Evolutionary conservation across 1,140 invertebrate species (phyloP).

Genomic region (Drosophila murphyi): DNA sequence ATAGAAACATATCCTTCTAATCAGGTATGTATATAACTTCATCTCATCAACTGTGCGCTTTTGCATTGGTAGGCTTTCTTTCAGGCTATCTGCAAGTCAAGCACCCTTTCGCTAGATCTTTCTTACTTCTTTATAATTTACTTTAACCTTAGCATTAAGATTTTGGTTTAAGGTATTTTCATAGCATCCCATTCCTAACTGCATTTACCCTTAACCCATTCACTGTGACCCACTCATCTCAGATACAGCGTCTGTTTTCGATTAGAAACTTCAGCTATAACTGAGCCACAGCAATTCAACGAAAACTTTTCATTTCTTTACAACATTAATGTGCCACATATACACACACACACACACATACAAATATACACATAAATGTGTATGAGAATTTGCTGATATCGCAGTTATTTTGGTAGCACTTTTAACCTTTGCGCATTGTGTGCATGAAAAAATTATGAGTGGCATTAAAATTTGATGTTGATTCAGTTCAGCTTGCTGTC

Average conservation of each 20-base stretch:
- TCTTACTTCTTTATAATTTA: no score
- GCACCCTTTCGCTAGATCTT: not conserved
- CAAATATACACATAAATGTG: slow-evolving; percentile 4
- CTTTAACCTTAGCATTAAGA: no score
- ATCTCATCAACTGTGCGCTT: no score
- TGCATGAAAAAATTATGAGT: slow-evolving; percentile 74
- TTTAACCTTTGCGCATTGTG: slow-evolving; percentile 69
- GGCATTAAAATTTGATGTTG: slow-evolving; percentile 79
- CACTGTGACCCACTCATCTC: slow-evolving; percentile 12
- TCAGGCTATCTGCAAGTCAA: no score
- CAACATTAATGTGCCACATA: slow-evolving; percentile 20
- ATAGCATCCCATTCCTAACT: no score
- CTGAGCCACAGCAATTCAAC: slow-evolving; percentile 12
- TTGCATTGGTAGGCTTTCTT: no score
- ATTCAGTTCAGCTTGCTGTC: slow-evolving; percentile 14
- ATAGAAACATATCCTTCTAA: no score
- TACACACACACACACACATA: not conserved
- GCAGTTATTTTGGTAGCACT: slow-evolving; percentile 55
- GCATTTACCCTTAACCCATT: not conserved
- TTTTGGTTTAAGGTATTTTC: no score
- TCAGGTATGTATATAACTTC: no score
- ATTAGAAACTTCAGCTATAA: slow-evolving; percentile 24
- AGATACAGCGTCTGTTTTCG: slow-evolving; percentile 3
- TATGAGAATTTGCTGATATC: slow-evolving; percentile 62
- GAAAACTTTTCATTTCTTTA: slow-evolving; percentile 38